These are phyloP conservation scores for Hylaeus anthracinus DNA, from an alignment of 1,140 invertebrate species.

Conservation along the genomic window DNA sequence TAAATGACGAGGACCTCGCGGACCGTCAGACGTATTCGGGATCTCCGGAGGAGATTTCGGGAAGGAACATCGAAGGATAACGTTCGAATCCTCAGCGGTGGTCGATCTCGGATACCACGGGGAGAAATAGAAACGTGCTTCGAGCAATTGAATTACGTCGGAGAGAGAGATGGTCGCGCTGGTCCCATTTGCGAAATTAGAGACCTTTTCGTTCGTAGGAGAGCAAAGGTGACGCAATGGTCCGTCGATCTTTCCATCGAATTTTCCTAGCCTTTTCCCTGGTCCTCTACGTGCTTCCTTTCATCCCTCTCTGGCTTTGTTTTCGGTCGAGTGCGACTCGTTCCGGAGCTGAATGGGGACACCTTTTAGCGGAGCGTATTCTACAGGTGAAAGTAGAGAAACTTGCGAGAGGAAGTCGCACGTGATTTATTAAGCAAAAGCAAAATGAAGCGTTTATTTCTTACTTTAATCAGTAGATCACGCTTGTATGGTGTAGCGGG, in stretches of 20 bases:
- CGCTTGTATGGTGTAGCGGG: no score
- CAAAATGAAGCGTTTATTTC: no score
- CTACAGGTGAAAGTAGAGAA: no score
- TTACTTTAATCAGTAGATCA: no score
- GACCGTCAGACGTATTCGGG: no score
- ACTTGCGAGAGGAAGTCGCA: no score
- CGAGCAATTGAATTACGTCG: constrained; percentile 56
- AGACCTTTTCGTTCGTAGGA: constrained; percentile 57
- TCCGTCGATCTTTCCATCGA: constrained; percentile 40
- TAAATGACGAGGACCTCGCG: neutral
- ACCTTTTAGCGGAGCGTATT: no score
- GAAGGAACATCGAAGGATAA: neutral
- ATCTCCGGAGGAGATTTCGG: neutral
- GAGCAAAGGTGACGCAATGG: constrained; percentile 55
- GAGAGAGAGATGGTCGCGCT: constrained; percentile 25
- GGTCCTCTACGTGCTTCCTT: neutral
- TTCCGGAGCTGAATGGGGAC: no score
- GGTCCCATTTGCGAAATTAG: constrained; percentile 70
- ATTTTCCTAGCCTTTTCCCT: constrained; percentile 20
- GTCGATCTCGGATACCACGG: neutral
- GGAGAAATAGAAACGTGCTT: constrained; percentile 11
- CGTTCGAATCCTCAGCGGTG: neutral
- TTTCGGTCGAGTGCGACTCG: no score
- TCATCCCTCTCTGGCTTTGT: no score
- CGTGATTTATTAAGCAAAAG: no score